phyloP scores from a whole-genome alignment of 2,797 vertebrate species.

The Chiroxiphia lanceolata region DNA sequence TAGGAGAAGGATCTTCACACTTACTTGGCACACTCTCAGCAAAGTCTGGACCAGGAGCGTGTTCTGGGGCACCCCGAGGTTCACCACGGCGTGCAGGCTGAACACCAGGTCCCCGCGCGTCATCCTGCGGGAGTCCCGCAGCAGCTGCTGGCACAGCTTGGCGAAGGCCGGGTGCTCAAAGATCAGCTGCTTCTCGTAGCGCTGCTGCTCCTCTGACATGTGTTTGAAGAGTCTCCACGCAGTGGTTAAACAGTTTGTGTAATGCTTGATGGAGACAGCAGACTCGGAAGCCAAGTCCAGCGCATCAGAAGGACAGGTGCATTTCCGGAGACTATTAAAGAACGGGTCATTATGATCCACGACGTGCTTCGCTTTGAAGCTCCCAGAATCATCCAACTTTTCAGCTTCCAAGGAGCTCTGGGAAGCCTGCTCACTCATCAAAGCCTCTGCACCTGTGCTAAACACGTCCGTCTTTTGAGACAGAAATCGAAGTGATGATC shows the following conservation, averaged over 20 bases:
- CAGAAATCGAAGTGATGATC: neutral
- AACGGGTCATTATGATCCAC: neutral
- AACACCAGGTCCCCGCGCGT: constrained; percentile 69
- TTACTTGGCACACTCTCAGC: constrained; percentile 85
- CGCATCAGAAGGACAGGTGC: constrained; percentile 82
- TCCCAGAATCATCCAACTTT: neutral
- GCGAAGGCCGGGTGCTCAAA: constrained; percentile 81
- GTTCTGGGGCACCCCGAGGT: constrained; percentile 81
- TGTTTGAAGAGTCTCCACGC: constrained; percentile 82
- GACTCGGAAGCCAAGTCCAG: constrained; percentile 76
- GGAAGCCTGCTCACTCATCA: neutral
- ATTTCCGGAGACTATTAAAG: constrained; percentile 64
- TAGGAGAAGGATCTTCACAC: neutral
- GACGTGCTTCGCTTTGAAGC: neutral
- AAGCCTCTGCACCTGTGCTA: neutral
- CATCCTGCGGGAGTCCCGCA: constrained; percentile 70
- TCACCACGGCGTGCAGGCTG: constrained; percentile 80
- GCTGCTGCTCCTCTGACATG: constrained; percentile 79
- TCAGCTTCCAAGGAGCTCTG: neutral
- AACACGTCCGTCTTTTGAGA: constrained; percentile 51
- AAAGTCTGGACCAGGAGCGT: constrained; percentile 86
- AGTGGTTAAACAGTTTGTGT: constrained; percentile 74
- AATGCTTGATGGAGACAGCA: constrained; percentile 20
- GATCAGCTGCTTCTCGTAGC: constrained; percentile 82
- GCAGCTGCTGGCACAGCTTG: constrained; percentile 76